Percentiles rank a stretch among this genome's conserved stretches.
Evolutionary conservation across 1,140 invertebrate genomes (phyloP).

Genomic region (Drosophila busckii): DNA sequence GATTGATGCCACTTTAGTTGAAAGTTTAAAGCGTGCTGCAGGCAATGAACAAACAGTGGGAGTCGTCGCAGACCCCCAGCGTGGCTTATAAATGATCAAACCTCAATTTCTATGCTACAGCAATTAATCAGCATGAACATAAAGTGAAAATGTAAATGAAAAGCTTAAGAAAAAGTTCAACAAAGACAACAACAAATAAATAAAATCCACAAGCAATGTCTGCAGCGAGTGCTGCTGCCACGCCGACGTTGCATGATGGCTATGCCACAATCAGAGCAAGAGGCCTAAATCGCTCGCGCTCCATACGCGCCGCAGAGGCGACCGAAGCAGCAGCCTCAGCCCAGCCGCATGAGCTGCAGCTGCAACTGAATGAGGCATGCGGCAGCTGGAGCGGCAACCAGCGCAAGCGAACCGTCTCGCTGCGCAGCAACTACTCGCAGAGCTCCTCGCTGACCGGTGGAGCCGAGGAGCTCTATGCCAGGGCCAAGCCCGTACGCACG

Average conservation of each 20-base stretch:
- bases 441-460: conserved; percentile 30
- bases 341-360: conserved; percentile 16
- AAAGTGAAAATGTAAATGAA: conserved; percentile 31
- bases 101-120: conserved; percentile 53
- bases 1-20: conserved; percentile 61
- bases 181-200: conserved; percentile 16
- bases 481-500: conserved; percentile 65
- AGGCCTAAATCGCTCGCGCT: conserved; percentile 79
- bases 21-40: conserved; percentile 19
- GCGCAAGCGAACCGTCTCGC: conserved; percentile 56
- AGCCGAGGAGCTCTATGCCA: conserved; percentile 59
- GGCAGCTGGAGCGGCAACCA: conserved; percentile 21
- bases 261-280: conserved; percentile 87
- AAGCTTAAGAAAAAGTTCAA: conserved; percentile 31
- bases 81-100: conserved; percentile 56
- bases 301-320: conserved; percentile 68
- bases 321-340: conserved; percentile 51
- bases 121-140: conserved; percentile 60
- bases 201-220: conserved; percentile 35
- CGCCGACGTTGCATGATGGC: conserved; percentile 86
- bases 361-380: neutral
- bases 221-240: conserved; percentile 72
- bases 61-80: conserved; percentile 19
- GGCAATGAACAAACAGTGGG: conserved; percentile 55
- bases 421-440: conserved; percentile 64